phyloP scores from a whole-genome alignment of 1,140 invertebrate species.

The Pachypsylla venusta region DNA sequence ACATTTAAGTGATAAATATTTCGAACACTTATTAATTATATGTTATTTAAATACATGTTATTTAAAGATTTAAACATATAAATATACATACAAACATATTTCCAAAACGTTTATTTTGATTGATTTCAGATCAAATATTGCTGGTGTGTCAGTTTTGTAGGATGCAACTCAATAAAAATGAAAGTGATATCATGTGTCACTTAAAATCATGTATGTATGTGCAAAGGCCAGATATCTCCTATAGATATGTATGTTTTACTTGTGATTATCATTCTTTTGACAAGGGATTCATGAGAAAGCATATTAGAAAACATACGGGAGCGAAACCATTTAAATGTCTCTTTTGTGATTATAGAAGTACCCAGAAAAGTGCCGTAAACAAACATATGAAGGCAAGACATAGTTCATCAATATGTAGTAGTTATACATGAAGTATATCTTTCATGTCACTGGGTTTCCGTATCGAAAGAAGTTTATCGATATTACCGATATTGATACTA shows the following conservation, averaged over 20 bases:
- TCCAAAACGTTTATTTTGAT: background rate
- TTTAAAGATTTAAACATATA: too few relatives aligned
- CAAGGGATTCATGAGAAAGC: conserved; percentile 22
- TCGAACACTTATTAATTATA: too few relatives aligned
- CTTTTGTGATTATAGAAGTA: conserved; percentile 36
- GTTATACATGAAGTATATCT: too few relatives aligned
- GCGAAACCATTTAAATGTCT: conserved; percentile 38
- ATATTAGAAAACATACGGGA: conserved; percentile 43
- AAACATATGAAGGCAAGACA: background rate
- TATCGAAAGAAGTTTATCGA: too few relatives aligned
- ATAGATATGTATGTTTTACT: background rate
- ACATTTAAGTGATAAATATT: too few relatives aligned
- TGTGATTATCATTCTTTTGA: background rate
- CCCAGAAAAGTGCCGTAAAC: background rate
- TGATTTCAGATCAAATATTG: too few relatives aligned
- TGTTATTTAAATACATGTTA: too few relatives aligned
- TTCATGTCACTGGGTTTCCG: too few relatives aligned
- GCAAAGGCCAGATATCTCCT: background rate
- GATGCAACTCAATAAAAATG: background rate
- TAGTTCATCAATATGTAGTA: too few relatives aligned
- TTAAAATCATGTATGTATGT: background rate
- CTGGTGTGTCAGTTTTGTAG: background rate
- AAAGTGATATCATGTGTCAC: background rate
- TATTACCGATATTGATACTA: too few relatives aligned
- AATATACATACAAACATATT: too few relatives aligned